A percentile compares a stretch with the other conserved stretches of the same genome.
Conservation (phyloP, 1,140 invertebrate species). For the Ostrea edulis region DNA sequence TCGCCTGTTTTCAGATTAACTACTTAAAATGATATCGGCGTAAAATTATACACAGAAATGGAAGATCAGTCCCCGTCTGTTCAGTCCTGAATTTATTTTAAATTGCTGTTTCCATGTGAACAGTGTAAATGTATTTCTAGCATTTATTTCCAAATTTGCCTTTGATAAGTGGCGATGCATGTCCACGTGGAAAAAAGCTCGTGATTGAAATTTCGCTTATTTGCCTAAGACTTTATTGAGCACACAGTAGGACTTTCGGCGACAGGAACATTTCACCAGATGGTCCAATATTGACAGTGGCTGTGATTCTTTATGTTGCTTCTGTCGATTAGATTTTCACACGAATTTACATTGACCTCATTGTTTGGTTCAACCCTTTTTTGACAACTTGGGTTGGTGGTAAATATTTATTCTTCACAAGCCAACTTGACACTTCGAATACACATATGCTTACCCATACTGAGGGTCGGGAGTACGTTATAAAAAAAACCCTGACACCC, state of each 20-base stretch:
- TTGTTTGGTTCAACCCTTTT: not conserved
- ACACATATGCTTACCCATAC: not conserved
- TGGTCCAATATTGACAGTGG: conserved; percentile 5
- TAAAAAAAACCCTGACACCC: not conserved
- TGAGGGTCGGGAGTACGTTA: not conserved
- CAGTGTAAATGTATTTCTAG: too few relatives aligned
- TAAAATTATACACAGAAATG: too few relatives aligned
- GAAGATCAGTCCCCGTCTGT: too few relatives aligned
- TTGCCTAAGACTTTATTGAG: not conserved
- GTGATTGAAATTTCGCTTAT: not conserved
- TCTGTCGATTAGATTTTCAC: conserved; percentile 25
- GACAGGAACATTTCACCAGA: not conserved
- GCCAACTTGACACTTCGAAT: not conserved
- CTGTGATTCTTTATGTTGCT: not conserved
- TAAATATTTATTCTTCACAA: conserved; percentile 30
- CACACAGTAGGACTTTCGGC: not conserved
- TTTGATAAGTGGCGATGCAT: not conserved
- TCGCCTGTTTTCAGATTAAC: not conserved
- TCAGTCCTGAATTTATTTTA: too few relatives aligned
- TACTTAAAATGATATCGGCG: not conserved
- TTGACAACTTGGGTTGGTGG: not conserved
- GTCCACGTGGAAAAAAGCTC: not conserved
- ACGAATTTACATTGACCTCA: not conserved
- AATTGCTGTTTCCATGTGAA: too few relatives aligned
- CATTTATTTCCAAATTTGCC: too few relatives aligned